These are phyloP conservation scores for Manacus vitellinus DNA, from an alignment of 2,113 vertebrate species.

Conservation along the genomic window DNA sequence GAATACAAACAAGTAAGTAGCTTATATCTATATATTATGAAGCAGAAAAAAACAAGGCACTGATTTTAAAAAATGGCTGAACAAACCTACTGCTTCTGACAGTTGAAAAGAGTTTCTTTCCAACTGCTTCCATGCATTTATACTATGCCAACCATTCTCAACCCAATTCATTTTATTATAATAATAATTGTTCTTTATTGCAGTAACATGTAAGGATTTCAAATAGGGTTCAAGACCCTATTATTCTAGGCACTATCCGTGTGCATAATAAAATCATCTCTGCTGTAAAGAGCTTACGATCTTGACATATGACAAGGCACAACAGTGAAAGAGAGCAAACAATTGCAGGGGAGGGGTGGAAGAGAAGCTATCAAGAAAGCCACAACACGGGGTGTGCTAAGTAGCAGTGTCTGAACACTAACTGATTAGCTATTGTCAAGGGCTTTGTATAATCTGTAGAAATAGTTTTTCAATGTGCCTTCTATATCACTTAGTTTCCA, in stretches of 20 bases:
- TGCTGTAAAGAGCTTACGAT: slow-evolving; percentile 57
- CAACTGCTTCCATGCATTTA: background rate
- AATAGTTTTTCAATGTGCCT: background rate
- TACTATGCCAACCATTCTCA: background rate
- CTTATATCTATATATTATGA: background rate
- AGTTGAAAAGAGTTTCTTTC: background rate
- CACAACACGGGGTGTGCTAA: background rate
- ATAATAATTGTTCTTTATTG: slow-evolving; percentile 62
- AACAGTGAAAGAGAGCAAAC: slow-evolving; percentile 53
- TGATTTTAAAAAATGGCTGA: background rate
- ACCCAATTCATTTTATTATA: slow-evolving; percentile 39
- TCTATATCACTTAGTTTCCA: background rate
- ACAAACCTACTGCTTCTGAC: background rate
- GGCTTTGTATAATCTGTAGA: slow-evolving; percentile 26
- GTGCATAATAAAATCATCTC: slow-evolving; percentile 45
- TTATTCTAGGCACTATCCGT: slow-evolving; percentile 33
- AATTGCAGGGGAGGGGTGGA: background rate
- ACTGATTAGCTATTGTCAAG: slow-evolving; percentile 48
- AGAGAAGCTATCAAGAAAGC: slow-evolving; percentile 30
- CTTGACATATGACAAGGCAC: slow-evolving; percentile 39
- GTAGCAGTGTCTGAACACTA: slow-evolving; percentile 19
- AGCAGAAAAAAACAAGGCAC: background rate
- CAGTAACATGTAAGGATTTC: slow-evolving; percentile 34
- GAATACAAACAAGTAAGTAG: background rate
- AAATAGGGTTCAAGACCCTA: slow-evolving; percentile 47